Evolutionary conservation across 92 coral and sea anemone species (phyloP).

Genomic region (Heliopora coerulea): DNA sequence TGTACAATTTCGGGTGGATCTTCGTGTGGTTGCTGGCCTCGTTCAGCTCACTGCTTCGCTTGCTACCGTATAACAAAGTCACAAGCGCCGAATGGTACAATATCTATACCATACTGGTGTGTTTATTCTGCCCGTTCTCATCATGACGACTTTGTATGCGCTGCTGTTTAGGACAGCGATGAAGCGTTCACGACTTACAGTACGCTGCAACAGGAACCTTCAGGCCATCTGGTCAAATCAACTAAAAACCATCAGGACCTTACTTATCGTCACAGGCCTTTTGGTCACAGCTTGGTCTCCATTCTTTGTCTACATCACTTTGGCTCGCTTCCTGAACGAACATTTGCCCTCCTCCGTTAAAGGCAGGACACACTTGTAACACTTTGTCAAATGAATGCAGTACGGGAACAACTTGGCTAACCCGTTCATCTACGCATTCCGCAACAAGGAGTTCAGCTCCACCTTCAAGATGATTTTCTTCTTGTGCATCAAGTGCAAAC

Average conservation of each 20-base stretch:
- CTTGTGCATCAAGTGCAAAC: constrained; percentile 30
- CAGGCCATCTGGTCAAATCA: constrained; percentile 58
- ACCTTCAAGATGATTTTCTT: constrained; percentile 29
- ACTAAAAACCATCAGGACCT: constrained; percentile 68
- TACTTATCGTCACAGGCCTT: constrained; percentile 65
- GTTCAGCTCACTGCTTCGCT: constrained; percentile 63
- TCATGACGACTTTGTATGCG: constrained; percentile 64
- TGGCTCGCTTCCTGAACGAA: constrained; percentile 58
- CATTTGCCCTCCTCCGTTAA: constrained; percentile 48
- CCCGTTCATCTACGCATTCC: constrained; percentile 79
- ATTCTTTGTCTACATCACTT: constrained; percentile 58
- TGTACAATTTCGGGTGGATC: constrained; percentile 61
- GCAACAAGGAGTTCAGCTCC: constrained; percentile 65
- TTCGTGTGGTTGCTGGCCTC: constrained; percentile 73
- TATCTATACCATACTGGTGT: constrained; percentile 67
- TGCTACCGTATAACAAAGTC: constrained; percentile 60
- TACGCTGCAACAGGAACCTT: constrained; percentile 48
- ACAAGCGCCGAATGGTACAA: constrained; percentile 59
- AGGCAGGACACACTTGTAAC: constrained; percentile 57
- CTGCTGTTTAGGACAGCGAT: constrained; percentile 56
- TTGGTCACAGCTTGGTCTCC: constrained; percentile 84
- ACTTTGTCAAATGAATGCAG: constrained; percentile 84
- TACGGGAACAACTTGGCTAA: constrained; percentile 74
- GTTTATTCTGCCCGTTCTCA: constrained; percentile 63
- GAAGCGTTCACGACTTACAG: constrained; percentile 43